Evolutionary conservation across 2,888 invertebrate genomes (phyloP).

Genomic region (Diarsia rubi): DNA sequence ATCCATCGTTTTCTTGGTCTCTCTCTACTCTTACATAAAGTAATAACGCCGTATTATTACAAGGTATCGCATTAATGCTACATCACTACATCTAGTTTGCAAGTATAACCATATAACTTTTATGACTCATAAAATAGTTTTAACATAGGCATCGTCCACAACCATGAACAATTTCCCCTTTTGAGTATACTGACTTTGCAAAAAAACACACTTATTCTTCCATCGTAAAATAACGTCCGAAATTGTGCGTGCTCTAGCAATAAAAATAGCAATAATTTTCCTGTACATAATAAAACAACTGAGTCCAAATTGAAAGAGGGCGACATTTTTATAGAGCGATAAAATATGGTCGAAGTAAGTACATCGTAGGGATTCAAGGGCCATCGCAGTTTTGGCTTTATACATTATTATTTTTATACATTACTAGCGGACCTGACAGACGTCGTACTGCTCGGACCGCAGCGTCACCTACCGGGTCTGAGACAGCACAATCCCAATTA

Average conservation of each 20-base stretch:
- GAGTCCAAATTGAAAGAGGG: conserved; percentile 80
- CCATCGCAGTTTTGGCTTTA: conserved; percentile 30
- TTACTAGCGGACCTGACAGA: too few species aligned
- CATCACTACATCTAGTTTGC: conserved; percentile 24
- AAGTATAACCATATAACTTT: conserved; percentile 31
- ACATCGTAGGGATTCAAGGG: conserved; percentile 66
- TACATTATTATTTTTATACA: too few species aligned
- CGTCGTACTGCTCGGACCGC: too few species aligned
- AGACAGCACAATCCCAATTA: too few species aligned
- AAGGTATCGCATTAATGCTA: neutral
- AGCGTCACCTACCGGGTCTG: too few species aligned
- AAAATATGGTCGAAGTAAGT: conserved; percentile 75
- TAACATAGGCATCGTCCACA: conserved; percentile 37
- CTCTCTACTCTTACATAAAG: too few species aligned
- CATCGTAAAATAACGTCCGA: conserved; percentile 70
- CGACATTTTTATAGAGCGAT: conserved; percentile 83
- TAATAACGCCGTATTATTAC: neutral
- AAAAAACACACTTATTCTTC: conserved; percentile 55
- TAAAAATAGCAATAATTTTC: conserved; percentile 83
- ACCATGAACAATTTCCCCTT: conserved; percentile 54
- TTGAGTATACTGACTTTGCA: conserved; percentile 43
- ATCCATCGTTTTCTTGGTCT: too few species aligned
- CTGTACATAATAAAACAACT: conserved; percentile 77
- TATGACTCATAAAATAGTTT: conserved; percentile 46
- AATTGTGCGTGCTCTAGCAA: conserved; percentile 75